Conservation (phyloP, 2,888 invertebrate genomes). For the Ariolimax columbianus region DNA sequence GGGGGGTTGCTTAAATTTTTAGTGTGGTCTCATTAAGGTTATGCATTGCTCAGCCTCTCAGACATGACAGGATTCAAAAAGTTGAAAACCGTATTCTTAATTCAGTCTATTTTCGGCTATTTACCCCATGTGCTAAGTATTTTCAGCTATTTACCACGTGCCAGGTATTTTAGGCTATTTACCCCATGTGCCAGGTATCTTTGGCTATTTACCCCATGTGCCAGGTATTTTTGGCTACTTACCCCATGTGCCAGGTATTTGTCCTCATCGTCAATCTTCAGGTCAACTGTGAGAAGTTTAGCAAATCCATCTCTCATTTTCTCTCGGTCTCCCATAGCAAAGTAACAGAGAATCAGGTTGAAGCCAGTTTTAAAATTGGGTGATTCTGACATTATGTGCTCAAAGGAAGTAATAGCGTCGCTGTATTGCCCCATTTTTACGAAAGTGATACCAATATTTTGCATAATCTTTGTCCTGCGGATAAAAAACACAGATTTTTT, state of each 20-base stretch:
- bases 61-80: too few relatives aligned
- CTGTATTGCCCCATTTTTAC: constrained; percentile 97
- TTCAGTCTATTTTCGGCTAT: too few relatives aligned
- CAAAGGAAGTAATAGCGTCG: constrained; percentile 97
- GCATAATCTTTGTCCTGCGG: constrained; percentile 94
- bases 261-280: constrained; percentile 88
- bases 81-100: too few relatives aligned
- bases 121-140: too few relatives aligned
- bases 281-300: constrained; percentile 91
- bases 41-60: too few relatives aligned
- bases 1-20: too few relatives aligned
- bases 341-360: constrained; percentile 86
- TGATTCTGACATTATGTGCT: constrained; percentile 97
- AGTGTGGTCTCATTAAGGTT: too few relatives aligned
- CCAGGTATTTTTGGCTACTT: constrained; percentile 51
- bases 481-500: not conserved
- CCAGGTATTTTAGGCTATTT: too few relatives aligned
- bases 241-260: constrained; percentile 81
- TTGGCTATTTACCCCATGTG: too few relatives aligned
- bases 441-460: constrained; percentile 96
- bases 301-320: constrained; percentile 95
- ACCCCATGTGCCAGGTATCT: too few relatives aligned
- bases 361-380: constrained; percentile 93
- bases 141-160: too few relatives aligned
- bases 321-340: constrained; percentile 87